Evolutionary conservation across 2,113 vertebrate species (phyloP), one percentile per base, ranked within the genome.

Genomic region (Rhabdomys dilectus): DNA sequence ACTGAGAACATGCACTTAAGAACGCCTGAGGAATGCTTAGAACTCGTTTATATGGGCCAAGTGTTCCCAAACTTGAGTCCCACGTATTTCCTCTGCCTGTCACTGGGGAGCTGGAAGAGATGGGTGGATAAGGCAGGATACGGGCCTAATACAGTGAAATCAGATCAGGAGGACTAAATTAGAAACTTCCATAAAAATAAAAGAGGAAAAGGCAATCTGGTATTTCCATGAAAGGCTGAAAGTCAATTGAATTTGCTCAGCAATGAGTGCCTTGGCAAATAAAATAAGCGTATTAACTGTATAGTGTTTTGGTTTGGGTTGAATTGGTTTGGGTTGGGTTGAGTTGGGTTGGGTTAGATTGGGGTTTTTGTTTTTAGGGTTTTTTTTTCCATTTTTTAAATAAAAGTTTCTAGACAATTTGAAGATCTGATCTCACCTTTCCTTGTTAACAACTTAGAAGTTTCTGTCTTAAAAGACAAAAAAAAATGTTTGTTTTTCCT

Each of bases 61-160:
- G 11, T 80, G 51, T 96, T 96, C 92, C 86, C 92, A 97, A 96
- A 95, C 48, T 92, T 96, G 53, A 34, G 78, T 51, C 60, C 66
- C 64, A 97, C 95, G 95, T 94, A 93, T 95, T 97, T 97, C 82
- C 64, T 58, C 80, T 93, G 56, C 80, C 96, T 77, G 84, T 97
- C 91, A 90, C 96, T 75, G 72, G 91, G 94, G 90, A 97, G 68
- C 91, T 77, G 73, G 94, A 88, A 75, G 75, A 97, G 93, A 95
- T 96, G 60, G 7, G 31, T 75, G 89, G 94, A 97, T 96, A 97
- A 97, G 75, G 58, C 91, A 93, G 87, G 24, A 17, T 82, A 89
- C 15, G 62, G 93, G 95, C 68, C 91, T 96, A 84, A 97, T 85
- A 94, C 81, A 76, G 84, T 56, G 68, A 97, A 96, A 93, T 92